These are phyloP conservation scores for Cataglyphis cursor DNA, from an alignment of 2,888 invertebrate species.

Conservation along the genomic window DNA sequence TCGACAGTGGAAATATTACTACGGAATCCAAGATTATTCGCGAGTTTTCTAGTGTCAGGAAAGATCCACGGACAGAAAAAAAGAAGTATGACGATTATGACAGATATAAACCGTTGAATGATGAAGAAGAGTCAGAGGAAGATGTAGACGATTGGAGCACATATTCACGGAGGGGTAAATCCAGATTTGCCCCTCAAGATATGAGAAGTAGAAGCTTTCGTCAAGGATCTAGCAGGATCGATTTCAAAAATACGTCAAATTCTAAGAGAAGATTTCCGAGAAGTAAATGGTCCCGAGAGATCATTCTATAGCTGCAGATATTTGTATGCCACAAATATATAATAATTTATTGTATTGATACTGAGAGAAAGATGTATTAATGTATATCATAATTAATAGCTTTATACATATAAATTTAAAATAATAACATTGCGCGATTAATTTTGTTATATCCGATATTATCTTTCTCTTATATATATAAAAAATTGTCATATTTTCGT, in stretches of 20 bases:
- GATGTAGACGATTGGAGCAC: constrained; percentile 57
- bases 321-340: background rate
- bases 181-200: background rate
- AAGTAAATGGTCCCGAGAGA: constrained; percentile 28
- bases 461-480: background rate
- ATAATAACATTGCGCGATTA: background rate
- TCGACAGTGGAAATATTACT: constrained; percentile 82
- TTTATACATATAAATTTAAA: background rate
- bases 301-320: constrained; percentile 10
- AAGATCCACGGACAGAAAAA: constrained; percentile 56
- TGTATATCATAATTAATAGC: background rate
- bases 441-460: background rate
- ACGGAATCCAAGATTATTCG: constrained; percentile 81
- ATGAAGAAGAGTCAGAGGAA: constrained; percentile 45
- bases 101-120: background rate
- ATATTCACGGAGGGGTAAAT: background rate
- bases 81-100: constrained; percentile 36
- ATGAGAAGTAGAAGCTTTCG: background rate
- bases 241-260: constrained; percentile 9
- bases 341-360: background rate
- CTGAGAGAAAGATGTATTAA: background rate
- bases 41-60: constrained; percentile 79
- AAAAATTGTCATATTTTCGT: background rate
- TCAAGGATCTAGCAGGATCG: constrained; percentile 23
- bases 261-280: constrained; percentile 56